Conservation (phyloP, 2,113 vertebrate genomes). For the Cygnus atratus region DNA sequence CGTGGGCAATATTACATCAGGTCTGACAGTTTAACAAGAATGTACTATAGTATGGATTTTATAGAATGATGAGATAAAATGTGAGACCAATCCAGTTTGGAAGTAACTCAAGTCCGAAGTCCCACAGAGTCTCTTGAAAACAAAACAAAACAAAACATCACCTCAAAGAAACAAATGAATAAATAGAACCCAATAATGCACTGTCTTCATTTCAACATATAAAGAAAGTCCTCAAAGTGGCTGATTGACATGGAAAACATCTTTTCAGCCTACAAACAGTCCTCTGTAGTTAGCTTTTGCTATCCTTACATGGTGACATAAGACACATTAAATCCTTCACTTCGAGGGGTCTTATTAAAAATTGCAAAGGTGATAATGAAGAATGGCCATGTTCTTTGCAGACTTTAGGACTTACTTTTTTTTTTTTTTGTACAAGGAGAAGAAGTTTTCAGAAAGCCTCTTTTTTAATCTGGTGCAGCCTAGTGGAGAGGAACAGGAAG, state of each 20-base stretch:
- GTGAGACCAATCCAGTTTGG: background rate
- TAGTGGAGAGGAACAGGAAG: background rate
- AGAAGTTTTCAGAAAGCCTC: background rate
- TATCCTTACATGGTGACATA: background rate
- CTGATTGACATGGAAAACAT: background rate
- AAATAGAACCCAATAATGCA: background rate
- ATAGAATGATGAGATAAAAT: background rate
- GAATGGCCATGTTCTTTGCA: background rate
- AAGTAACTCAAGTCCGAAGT: background rate
- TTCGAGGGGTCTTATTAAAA: background rate
- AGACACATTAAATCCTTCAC: accelerated
- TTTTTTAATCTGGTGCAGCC: background rate
- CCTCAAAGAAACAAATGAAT: background rate
- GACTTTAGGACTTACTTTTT: background rate
- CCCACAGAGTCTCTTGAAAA: background rate
- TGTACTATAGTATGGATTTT: background rate
- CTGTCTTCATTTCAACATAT: background rate
- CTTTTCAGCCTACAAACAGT: background rate
- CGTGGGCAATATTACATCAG: background rate
- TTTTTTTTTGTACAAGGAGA: background rate
- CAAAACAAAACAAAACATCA: accelerated
- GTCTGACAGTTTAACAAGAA: background rate
- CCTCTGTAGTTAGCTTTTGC: background rate
- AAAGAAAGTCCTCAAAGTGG: background rate
- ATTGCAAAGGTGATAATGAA: background rate